Percentiles rank a stretch among this genome's conserved stretches.
Evolutionary conservation across 1,140 invertebrate genomes (phyloP).

Genomic region (Hyposmocoma kahamanoa): DNA sequence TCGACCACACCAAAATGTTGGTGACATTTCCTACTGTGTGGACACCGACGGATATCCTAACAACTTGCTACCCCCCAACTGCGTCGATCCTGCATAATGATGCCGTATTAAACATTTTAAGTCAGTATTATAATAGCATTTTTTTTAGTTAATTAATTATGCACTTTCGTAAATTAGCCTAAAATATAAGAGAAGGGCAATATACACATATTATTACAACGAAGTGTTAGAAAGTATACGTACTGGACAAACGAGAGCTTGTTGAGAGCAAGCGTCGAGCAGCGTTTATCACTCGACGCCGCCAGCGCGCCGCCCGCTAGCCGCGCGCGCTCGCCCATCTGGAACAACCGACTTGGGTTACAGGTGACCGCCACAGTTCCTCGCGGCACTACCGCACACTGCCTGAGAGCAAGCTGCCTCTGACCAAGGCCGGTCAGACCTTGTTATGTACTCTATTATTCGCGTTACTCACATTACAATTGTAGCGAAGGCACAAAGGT

Average conservation of each 20-base stretch:
- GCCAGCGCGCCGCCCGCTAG: conserved; percentile 42
- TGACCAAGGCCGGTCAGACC: neutral
- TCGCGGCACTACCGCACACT: no score
- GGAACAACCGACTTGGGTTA: conserved; percentile 43
- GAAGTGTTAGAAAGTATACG: conserved; percentile 23
- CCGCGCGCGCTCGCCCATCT: conserved; percentile 58
- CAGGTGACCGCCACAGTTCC: no score
- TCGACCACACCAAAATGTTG: conserved; percentile 53
- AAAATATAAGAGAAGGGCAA: no score
- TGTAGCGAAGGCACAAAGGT: no score
- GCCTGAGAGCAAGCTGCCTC: conserved; percentile 2
- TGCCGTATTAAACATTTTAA: no score
- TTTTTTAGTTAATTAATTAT: no score
- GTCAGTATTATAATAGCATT: no score
- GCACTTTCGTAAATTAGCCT: no score
- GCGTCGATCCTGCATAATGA: conserved; percentile 19
- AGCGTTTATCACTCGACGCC: conserved; percentile 51
- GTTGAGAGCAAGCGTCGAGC: conserved; percentile 38
- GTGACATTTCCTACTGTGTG: conserved; percentile 67
- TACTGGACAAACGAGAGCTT: conserved; percentile 42
- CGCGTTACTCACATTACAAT: no score
- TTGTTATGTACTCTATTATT: no score
- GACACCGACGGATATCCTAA: conserved; percentile 71
- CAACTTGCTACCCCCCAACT: conserved; percentile 32
- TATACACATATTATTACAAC: neutral